phyloP scores from a whole-genome alignment of 1,140 invertebrate genomes.

The Orius laevigatus region DNA sequence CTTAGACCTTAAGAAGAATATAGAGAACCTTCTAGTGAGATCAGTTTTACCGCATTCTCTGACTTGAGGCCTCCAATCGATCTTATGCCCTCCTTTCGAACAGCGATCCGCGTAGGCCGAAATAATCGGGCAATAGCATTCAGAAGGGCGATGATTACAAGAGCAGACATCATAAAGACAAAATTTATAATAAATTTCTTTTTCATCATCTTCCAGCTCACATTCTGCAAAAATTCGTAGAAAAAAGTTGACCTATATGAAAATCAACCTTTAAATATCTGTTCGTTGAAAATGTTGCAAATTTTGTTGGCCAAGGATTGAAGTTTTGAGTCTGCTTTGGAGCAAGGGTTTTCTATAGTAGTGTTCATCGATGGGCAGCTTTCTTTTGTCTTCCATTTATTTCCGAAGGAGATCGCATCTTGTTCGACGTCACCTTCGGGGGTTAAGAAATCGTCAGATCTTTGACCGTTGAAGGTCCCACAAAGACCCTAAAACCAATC shows the following conservation, averaged over 20 bases:
- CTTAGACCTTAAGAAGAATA: conserved; percentile 35
- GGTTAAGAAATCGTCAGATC: conserved; percentile 77
- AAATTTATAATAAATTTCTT: conserved; percentile 38
- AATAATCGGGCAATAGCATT: conserved; percentile 65
- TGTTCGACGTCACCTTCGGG: conserved; percentile 68
- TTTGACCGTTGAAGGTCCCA: conserved; percentile 73
- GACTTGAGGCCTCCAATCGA: conserved; percentile 61
- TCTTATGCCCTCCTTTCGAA: conserved; percentile 43
- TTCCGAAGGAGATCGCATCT: conserved; percentile 56
- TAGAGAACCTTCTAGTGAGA: neutral
- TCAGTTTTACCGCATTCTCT: conserved; percentile 47
- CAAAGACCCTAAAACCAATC: conserved; percentile 49
- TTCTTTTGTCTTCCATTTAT: conserved; percentile 73
- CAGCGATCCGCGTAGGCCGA: conserved; percentile 67
- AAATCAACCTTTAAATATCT: no score
- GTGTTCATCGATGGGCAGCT: conserved; percentile 32
- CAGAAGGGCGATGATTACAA: conserved; percentile 34
- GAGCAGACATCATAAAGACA: conserved; percentile 78
- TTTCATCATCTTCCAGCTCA: conserved; percentile 63
- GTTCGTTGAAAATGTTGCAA: no score
- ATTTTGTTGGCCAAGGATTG: no score
- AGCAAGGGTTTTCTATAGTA: neutral
- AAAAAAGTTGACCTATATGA: no score
- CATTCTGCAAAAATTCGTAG: conserved; percentile 40
- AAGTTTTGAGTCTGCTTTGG: no score